Percentiles rank a stretch among this genome's conserved stretches.
Evolutionary conservation across 2,113 vertebrate genomes (phyloP).

Genomic region (Pelvicachromis taeniatus): DNA sequence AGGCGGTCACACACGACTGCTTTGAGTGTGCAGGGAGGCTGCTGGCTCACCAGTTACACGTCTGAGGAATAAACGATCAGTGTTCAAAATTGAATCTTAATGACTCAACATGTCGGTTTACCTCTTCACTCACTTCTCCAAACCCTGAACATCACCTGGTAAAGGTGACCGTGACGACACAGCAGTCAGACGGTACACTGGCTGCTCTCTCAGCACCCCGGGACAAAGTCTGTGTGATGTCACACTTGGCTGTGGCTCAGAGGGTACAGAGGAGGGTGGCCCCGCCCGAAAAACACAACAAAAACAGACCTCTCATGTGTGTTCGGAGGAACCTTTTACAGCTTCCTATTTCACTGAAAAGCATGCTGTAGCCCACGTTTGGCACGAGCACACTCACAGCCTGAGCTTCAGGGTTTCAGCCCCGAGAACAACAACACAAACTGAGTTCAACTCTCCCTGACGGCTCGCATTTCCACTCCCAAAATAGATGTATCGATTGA

Average conservation of each 20-base stretch:
- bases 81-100: too few relatives aligned
- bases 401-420: neutral
- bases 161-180: neutral
- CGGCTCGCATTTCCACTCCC: conserved; percentile 2
- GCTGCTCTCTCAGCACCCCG: neutral
- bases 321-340: neutral
- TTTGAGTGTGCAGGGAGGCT: neutral
- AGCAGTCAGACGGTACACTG: neutral
- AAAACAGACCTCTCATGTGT: neutral
- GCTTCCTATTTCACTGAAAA: neutral
- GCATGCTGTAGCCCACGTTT: neutral
- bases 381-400: neutral
- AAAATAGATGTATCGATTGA: conserved; percentile 43
- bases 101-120: neutral
- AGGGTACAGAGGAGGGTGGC: neutral
- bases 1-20: neutral
- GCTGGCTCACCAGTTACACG: neutral
- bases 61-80: neutral
- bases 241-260: neutral
- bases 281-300: neutral
- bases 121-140: neutral
- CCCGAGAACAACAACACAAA: neutral
- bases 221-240: neutral
- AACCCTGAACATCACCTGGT: neutral
- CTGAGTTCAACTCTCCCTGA: neutral